Evolutionary conservation across 1,140 invertebrate species (phyloP).

Genomic region (Battus philenor): DNA sequence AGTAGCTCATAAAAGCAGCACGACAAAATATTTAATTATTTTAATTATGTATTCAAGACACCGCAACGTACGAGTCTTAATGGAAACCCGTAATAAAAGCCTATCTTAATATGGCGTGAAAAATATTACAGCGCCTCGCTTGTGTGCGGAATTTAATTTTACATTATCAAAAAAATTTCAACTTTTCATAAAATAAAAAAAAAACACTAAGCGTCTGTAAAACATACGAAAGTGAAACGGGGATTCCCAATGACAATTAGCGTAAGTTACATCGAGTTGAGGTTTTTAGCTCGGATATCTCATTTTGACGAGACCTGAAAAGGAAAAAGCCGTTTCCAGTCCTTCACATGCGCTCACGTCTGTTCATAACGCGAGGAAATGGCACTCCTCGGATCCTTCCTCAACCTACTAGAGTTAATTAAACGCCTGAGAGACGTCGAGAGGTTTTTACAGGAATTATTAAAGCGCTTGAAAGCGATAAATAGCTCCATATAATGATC

Average conservation of each 20-base stretch:
- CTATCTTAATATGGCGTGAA: too few relatives aligned
- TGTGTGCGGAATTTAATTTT: too few relatives aligned
- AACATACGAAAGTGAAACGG: too few relatives aligned
- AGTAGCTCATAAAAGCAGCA: too few relatives aligned
- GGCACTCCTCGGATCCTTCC: slow-evolving; percentile 22
- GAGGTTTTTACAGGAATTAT: slow-evolving; percentile 15
- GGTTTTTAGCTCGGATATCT: slow-evolving; percentile 17
- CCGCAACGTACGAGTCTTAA: too few relatives aligned
- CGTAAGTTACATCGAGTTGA: slow-evolving; percentile 2
- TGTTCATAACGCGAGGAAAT: slow-evolving; percentile 30
- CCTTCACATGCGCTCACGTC: slow-evolving; percentile 33
- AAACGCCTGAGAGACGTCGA: slow-evolving; percentile 27
- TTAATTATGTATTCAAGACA: too few relatives aligned
- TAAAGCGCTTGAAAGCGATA: slow-evolving; percentile 6
- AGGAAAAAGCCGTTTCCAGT: slow-evolving; percentile 15
- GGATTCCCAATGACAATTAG: neutral
- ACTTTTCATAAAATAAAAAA: too few relatives aligned
- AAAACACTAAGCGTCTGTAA: too few relatives aligned
- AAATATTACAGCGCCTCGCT: too few relatives aligned
- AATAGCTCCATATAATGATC: neutral
- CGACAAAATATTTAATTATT: too few relatives aligned
- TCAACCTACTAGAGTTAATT: slow-evolving; percentile 34
- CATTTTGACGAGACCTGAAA: slow-evolving; percentile 11
- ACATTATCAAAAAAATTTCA: too few relatives aligned
- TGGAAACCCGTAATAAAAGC: too few relatives aligned